Base-by-base conservation (phyloP, 2,113 vertebrate genomes). In the Cranoglanis bouderius region DNA sequence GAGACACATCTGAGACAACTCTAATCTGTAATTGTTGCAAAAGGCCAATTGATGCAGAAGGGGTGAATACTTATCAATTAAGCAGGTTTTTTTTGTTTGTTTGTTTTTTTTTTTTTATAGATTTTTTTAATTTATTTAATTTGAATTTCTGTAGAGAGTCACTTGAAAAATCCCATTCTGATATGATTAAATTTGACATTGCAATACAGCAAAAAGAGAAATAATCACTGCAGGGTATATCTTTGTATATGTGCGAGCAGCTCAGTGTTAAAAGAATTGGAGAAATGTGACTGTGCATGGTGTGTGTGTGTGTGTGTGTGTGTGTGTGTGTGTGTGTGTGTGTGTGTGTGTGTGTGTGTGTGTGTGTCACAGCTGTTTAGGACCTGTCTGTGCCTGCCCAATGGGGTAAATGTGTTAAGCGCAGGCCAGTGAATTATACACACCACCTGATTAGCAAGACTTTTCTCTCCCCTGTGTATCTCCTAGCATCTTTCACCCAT, bases 301-400 rank as follows among this genome's bases (percentile, higher is more conserved):
- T 61, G 57, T 61, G 57, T n/a, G 80, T 49, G 10, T 85, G 43
- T 40, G 65, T 85, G 83, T 84, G 40, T 84, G 12, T 21, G 18
- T 57, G 63, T 51, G 46, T 21, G 29, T 61, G 55, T 61, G 32
- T 84, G 38, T 63, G 80, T 49, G 10, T 85, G 43, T 40, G 80
- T 49, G 10, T 85, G 43, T 40, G 65, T 85, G 83, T 84, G 40
- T 84, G 12, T 21, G 18, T 57, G 63, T 51, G 46, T 21, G 29
- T 61, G 55, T 61, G 32, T 84, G 38, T 63, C 35, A 57, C 21
- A 84, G 19, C 57, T 63, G 51, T 57, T 85, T 18, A 32, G 29
- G 77, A 61, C 43, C n/a, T 67, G 86, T 82, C 59, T 87, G 77
- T 67, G 26, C 59, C 32, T 81, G 46, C 43, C 43, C 86, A 81